Conservation (phyloP, 1,140 invertebrate species). For the Euura lappo region DNA sequence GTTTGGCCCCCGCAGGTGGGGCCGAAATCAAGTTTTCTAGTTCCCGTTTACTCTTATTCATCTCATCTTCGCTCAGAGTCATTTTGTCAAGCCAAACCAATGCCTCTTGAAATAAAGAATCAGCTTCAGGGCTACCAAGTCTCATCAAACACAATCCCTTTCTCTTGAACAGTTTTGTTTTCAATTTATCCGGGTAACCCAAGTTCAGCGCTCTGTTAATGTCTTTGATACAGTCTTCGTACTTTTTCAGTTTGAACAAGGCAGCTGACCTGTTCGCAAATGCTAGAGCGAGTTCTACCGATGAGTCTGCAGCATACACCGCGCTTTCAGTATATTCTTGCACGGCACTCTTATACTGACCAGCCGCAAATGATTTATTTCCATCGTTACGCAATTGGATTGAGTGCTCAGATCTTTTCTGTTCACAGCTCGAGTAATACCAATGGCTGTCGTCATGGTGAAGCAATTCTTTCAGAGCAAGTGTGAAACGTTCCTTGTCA, state of each 20-base stretch:
- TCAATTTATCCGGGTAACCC: conserved; percentile 40
- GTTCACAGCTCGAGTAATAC: conserved; percentile 9
- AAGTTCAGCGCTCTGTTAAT: conserved; percentile 41
- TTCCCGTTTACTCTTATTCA: neutral
- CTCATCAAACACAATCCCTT: neutral
- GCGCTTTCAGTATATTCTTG: conserved; percentile 71
- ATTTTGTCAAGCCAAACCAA: neutral
- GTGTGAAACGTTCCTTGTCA: conserved; percentile 11
- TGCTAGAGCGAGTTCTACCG: conserved; percentile 67
- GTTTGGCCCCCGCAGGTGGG: neutral
- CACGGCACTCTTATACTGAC: conserved; percentile 45
- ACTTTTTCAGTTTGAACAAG: conserved; percentile 67
- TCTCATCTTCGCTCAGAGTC: neutral
- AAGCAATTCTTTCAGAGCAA: conserved; percentile 5
- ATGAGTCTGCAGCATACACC: conserved; percentile 60
- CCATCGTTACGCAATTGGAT: conserved; percentile 29
- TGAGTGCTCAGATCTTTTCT: conserved; percentile 27
- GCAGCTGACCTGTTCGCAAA: conserved; percentile 77
- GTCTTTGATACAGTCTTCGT: conserved; percentile 65
- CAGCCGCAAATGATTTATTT: conserved; percentile 27
- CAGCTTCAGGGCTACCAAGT: neutral
- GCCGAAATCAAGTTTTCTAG: neutral
- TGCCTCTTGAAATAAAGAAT: neutral
- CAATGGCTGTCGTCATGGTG: conserved; percentile 5
- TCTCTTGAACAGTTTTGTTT: conserved; percentile 30